These are phyloP conservation scores for Iphiclides podalirius DNA, from an alignment of 2,888 invertebrate genomes.

Conservation along the genomic window DNA sequence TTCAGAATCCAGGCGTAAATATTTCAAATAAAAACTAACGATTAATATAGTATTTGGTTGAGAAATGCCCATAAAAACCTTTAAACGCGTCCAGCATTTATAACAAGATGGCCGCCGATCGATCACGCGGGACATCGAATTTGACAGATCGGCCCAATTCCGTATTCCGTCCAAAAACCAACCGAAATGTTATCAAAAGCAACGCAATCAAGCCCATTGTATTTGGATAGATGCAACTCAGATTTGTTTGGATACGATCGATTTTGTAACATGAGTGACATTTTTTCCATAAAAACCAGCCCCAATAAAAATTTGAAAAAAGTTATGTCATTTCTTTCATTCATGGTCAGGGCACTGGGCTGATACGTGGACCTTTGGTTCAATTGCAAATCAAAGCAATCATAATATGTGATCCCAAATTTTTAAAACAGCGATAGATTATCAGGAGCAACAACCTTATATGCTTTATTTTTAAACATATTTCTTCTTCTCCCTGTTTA, in stretches of 20 bases:
- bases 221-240: slow-evolving; percentile 40
- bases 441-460: no score
- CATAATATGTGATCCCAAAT: no score
- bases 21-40: no score
- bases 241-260: slow-evolving; percentile 67
- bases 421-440: no score
- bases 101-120: slow-evolving; percentile 38
- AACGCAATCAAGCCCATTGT: slow-evolving; percentile 64
- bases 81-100: background rate
- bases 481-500: no score
- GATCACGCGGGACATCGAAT: slow-evolving; percentile 48
- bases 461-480: no score
- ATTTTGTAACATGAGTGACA: slow-evolving; percentile 45
- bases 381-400: no score
- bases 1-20: no score
- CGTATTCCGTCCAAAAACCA: slow-evolving; percentile 49
- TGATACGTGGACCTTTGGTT: no score
- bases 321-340: background rate
- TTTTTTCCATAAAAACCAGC: slow-evolving; percentile 3
- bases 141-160: slow-evolving; percentile 56
- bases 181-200: slow-evolving; percentile 48
- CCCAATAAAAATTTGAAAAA: background rate
- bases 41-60: no score
- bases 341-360: no score
- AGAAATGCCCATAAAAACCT: no score